Base-by-base conservation (phyloP, 1,140 invertebrate species). In the Lutraria rhynchaena region DNA sequence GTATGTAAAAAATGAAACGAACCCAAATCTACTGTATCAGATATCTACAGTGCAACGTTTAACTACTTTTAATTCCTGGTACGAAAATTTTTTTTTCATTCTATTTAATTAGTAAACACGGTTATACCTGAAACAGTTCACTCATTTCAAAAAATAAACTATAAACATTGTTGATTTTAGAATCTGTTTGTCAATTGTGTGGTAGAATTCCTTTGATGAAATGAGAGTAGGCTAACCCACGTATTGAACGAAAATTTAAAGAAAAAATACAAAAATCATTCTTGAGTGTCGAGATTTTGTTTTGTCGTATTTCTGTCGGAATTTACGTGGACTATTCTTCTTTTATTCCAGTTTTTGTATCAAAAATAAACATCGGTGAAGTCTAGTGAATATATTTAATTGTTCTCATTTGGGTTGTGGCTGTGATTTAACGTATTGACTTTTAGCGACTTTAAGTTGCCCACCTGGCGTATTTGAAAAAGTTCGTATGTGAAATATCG, bases 401-500 rank as follows among this genome's bases (percentile, higher is more conserved):
- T 13, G 41, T 67, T 22, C 44, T 29, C 22, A 31, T 4, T 67
- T 49, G 5, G 37, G 37, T 46, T 67, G 41, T 67, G 44, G 44
- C 31, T 67, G 63, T 41, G 63, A 41, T 41, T 17, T 49, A 67
- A 67, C 63, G 44, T 67, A 24, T 63, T 63, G 60, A 63, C 41
- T 67, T 67, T 67, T 49, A 31, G 41, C 63, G 24, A 67, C 63
- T 67, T 24, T 7, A 41, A 67, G 27, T 27, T 22, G 63, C 37
- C 63, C 63, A 67, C 63, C 63, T 67, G 63, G 41, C 22, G 44
- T 46, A 51, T 44, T 67, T 49, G 63, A 67, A 65, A 65, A 67
- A n/a, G 44, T 41, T 67, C 61, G 37, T 44, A 15, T 67, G 63
- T 67, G 63, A 67, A 67, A 67, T 67, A 19, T 49, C 27, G 3